phyloP scores from a whole-genome alignment of 2,888 invertebrate genomes.

The Nemotelus nigrinus region DNA sequence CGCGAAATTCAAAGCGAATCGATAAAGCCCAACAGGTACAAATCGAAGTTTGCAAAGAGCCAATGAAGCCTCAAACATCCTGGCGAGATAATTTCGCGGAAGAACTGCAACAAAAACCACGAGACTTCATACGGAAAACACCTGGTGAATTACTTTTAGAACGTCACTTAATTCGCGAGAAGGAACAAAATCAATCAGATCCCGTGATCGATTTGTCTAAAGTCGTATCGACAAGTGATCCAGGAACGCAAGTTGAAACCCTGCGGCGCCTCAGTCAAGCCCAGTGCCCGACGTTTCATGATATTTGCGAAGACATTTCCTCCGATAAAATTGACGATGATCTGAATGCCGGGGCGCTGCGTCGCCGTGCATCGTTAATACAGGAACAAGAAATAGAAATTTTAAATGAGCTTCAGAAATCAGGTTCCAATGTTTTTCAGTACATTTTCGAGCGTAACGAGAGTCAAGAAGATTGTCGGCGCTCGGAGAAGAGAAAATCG shows the following conservation, averaged over 20 bases:
- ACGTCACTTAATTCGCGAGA: constrained; percentile 76
- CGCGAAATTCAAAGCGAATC: constrained; percentile 39
- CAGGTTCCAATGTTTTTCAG: constrained; percentile 60
- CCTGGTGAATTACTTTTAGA: constrained; percentile 80
- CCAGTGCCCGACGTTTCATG: constrained; percentile 67
- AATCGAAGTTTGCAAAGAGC: constrained; percentile 50
- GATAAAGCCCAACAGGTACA: constrained; percentile 54
- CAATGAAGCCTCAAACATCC: constrained; percentile 52
- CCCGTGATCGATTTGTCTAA: constrained; percentile 20
- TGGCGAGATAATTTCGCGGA: constrained; percentile 75
- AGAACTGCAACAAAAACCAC: constrained; percentile 62
- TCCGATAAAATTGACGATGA: constrained; percentile 67
- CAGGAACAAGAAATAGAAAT: constrained; percentile 67
- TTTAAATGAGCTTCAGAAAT: constrained; percentile 62
- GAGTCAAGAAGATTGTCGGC: constrained; percentile 57
- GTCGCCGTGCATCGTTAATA: constrained; percentile 66
- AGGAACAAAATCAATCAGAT: constrained; percentile 59
- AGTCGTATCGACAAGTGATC: constrained; percentile 40
- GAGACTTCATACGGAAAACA: constrained; percentile 67
- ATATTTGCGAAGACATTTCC: constrained; percentile 68
- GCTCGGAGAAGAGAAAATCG: constrained; percentile 55
- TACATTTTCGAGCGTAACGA: constrained; percentile 60
- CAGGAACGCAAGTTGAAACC: constrained; percentile 56
- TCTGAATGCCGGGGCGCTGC: constrained; percentile 67
- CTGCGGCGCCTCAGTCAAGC: constrained; percentile 61